Base-by-base conservation (phyloP, 2,113 vertebrate species). In the Aplodontia rufa region DNA sequence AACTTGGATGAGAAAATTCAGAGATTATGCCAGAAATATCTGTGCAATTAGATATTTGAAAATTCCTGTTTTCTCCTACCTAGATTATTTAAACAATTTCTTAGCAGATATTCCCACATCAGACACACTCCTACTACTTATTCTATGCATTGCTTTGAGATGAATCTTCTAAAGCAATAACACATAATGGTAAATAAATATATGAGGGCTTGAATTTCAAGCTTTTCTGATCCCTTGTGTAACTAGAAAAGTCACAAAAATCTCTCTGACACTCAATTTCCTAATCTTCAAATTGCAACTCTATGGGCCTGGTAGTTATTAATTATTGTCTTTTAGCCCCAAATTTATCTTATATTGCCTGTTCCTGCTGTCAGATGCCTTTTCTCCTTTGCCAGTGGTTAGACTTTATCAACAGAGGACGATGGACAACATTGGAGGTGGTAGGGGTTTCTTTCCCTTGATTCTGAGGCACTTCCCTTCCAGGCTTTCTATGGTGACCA, bases 391-490 rank as follows among this genome's bases (percentile, higher is more conserved):
- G 37, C 45, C 35, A 60, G 4, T 8, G 37, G 53, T 12, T 35
- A 66, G 37, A 9, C 30, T 82, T 64, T 51, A 51, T 13, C 30
- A 17, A 22, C 11, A 80, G 49, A 91, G 30, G 30, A 9, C 0
- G 0, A 6, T 16, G 20, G 80, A 81, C 8, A 53, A 88, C 12
- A 45, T 35, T 32, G 4, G 37, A 47, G 0, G 0, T 42, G 19
- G 32, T 6, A 42, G 9, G 28, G 1, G 0, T 14, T 69, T 72
- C 11, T 58, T 58, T 35, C 49, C 66, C 55, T 42, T 24, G 35
- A 24, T 53, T 89, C 28, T 5, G 17, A 0, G 5, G 9, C 16
- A 10, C 28, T 42, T 64, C 53, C 75, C 14, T 16, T 26, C 30
- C 35, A 32, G 12, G n/a, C 2, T 42, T 28, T 17, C 8, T 75